Conservation (phyloP, 2,888 invertebrate species). For the Nomada ferruginata region DNA sequence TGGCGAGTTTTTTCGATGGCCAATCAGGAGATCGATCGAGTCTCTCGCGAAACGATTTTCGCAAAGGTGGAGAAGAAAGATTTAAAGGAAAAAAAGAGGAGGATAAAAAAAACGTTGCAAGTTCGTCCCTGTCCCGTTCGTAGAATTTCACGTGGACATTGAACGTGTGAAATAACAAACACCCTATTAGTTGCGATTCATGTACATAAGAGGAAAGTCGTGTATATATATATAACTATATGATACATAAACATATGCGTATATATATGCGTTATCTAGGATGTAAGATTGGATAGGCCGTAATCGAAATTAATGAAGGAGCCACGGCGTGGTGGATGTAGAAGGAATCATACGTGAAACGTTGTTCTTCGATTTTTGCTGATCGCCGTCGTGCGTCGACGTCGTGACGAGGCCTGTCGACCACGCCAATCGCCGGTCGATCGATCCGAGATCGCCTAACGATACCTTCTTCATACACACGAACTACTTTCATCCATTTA, state of each 20-base stretch:
- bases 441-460: constrained; percentile 69
- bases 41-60: background rate
- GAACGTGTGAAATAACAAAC: constrained; percentile 31
- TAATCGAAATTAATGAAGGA: constrained; percentile 68
- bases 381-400: constrained; percentile 32
- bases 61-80: too few relatives aligned
- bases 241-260: constrained; percentile 70
- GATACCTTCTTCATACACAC: constrained; percentile 62
- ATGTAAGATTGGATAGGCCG: constrained; percentile 66
- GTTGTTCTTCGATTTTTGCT: background rate
- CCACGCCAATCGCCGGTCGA: constrained; percentile 59
- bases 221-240: constrained; percentile 67
- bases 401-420: constrained; percentile 29
- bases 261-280: constrained; percentile 72
- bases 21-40: constrained; percentile 10
- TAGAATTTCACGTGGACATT: constrained; percentile 32
- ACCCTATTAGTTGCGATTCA: constrained; percentile 55
- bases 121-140: constrained; percentile 15
- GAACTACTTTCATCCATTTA: constrained; percentile 56
- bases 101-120: background rate
- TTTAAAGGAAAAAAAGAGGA: too few relatives aligned
- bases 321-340: constrained; percentile 10
- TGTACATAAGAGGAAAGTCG: constrained; percentile 72
- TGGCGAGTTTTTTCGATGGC: constrained; percentile 13
- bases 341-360: background rate